Evolutionary conservation across 2,113 vertebrate species (phyloP), one percentile per base, ranked within the genome.

Genomic region (human): DNA sequence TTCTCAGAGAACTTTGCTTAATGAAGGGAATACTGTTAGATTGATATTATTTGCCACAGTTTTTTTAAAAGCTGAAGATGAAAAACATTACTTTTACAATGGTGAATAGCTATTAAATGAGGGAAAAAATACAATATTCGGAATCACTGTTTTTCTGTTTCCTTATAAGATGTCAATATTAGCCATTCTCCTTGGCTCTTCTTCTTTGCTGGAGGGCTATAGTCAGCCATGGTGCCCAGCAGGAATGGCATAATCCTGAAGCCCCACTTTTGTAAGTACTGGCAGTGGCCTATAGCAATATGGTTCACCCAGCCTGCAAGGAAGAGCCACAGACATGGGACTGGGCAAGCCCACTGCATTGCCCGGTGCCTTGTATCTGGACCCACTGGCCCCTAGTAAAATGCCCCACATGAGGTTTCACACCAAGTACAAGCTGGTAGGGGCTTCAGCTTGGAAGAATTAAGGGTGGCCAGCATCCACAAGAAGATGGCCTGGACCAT

Each of bases 301-400:
- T 99, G 99, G 99, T 99, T 99, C 91, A 99, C 99, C 97, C 99
- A 99, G 98, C 99, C 99, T 5, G 99, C 99, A 96, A 99, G 99
- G 96, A 99, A 99, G 98, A 95, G 99, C 96, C 40, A 11, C 91
- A 99, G 99, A 97, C 99, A 99, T 96, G 99, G 99, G 98, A 99
- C 99, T 61, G 99, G 99, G 99, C 96, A 99, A 99, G 98, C 99
- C 43, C 25, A 43, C 6, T 4, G 43, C 23, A 18, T n/a, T 22
- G 9, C 30, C 52, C 35, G 0, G 3, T 17, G 12, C 27, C 23
- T 10, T 27, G 20, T 4, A 3, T 55, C 5, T 22, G 32, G 45
- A 25, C 45, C 20, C 18, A 45, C 8, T 45, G 25, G 23, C 72
- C 40, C 40, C 25, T 2, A 27, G 72, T 27, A 75, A 75, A 61